Conservation (phyloP, 2,888 invertebrate genomes). For the Amblyjoppa fuscipennis region DNA sequence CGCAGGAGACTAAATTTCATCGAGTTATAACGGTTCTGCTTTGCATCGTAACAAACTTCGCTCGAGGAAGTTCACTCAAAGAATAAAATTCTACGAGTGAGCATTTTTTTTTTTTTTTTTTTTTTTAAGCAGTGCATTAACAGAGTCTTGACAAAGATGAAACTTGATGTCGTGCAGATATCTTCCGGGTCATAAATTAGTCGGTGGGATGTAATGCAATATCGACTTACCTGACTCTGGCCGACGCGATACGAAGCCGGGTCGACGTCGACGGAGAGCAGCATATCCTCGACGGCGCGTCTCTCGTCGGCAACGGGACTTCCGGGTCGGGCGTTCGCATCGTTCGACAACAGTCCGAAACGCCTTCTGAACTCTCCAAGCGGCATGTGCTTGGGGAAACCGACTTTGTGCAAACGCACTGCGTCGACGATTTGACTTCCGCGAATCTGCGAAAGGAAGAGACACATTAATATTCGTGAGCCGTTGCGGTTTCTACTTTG, state of each 20-base stretch:
- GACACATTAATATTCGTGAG: not conserved
- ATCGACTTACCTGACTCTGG: slow-evolving; percentile 93
- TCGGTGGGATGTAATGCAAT: not conserved
- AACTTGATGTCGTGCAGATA: too few species aligned
- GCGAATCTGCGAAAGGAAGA: slow-evolving; percentile 89
- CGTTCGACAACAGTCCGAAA: slow-evolving; percentile 88
- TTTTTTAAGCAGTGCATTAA: too few species aligned
- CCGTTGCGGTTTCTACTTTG: too few species aligned
- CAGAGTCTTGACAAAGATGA: too few species aligned
- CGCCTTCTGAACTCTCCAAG: slow-evolving; percentile 95
- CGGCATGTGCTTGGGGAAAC: slow-evolving; percentile 96
- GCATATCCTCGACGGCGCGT: slow-evolving; percentile 93
- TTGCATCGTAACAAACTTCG: too few species aligned
- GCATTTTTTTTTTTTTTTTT: too few species aligned
- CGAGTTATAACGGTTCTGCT: too few species aligned
- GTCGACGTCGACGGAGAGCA: slow-evolving; percentile 93
- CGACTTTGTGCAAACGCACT: slow-evolving; percentile 95
- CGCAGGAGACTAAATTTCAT: not conserved
- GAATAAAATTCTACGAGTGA: too few species aligned
- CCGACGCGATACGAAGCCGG: slow-evolving; percentile 95
- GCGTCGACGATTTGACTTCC: slow-evolving; percentile 96
- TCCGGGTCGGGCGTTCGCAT: slow-evolving; percentile 84
- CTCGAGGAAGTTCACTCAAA: too few species aligned
- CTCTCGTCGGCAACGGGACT: slow-evolving; percentile 86
- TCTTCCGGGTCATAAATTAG: not conserved